Base-by-base conservation (phyloP, 2,888 invertebrate species). In the Oxyscelio sp. region DNA sequence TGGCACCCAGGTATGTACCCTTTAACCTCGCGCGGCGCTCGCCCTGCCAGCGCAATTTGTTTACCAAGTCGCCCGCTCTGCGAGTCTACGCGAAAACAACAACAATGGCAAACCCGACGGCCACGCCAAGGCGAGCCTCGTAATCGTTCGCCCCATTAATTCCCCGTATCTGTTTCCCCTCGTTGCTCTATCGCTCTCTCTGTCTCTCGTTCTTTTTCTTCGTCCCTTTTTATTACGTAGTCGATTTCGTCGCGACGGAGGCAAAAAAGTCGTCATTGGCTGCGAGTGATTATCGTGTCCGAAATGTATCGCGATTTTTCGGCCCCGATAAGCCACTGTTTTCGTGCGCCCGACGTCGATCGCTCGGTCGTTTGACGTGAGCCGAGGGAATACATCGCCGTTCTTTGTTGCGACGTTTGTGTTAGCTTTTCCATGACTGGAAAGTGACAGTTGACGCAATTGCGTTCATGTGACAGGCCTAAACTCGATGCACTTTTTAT, bases 21-120 rank as follows among this genome's bases (percentile, higher is more conserved):
- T n/a, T 50, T 71, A 71, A 71, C 71, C 71, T 71, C 34, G 27
- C 68, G 68, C 27, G n/a, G 43, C 70, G 21, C 15, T 45, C 34
- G 40, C 21, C 19, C 22, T n/a, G 22, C 38, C 38, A 21, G n/a
- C 21, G 5, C 56, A 5, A 31, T 19, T 70, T 59, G 59, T 58
- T 71, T 71, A 31, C 6, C 22, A 22, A 3, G 9, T 19, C 21
- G n/a, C n/a, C n/a, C n/a, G n/a, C n/a, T n/a, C n/a, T n/a, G n/a
- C n/a, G n/a, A n/a, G n/a, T n/a, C n/a, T n/a, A n/a, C n/a, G n/a
- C n/a, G n/a, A 48, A 48, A 48, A 48, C 19, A 21, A 21, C 48
- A 48, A 17, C 48, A 17, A 48, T 19, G 11, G 19, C 4, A 17
- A 48, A 17, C 8, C 19, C n/a, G 17, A n/a, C n/a, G n/a, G n/a